These are phyloP conservation scores for Glyphotaelius pellucidus DNA, from an alignment of 2,888 invertebrate species.

Conservation along the genomic window DNA sequence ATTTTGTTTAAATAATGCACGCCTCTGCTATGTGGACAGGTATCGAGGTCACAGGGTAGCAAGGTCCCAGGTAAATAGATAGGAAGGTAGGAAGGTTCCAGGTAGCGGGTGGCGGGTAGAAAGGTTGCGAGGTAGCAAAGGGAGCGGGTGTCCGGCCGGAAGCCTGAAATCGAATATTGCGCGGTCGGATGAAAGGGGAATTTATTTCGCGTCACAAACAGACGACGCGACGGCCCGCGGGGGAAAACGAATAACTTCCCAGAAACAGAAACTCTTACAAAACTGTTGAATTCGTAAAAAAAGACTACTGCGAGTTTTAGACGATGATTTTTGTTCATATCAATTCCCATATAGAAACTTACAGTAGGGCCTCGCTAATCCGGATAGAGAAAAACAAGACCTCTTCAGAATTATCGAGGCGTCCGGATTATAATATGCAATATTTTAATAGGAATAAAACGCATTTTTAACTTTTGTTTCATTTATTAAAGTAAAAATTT, in stretches of 20 bases:
- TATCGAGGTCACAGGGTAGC: neutral
- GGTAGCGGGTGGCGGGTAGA: conserved; percentile 2
- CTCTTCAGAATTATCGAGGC: too few relatives aligned
- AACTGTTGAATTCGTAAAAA: too few relatives aligned
- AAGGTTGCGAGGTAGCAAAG: neutral
- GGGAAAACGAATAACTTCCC: neutral
- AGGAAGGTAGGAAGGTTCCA: neutral
- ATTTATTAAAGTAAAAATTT: too few relatives aligned
- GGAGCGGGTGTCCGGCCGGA: conserved; percentile 26
- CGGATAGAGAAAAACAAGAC: too few relatives aligned
- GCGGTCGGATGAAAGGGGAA: conserved; percentile 5
- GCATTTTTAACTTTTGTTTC: too few relatives aligned
- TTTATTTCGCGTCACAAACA: conserved; percentile 42
- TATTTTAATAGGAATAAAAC: too few relatives aligned
- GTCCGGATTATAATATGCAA: too few relatives aligned
- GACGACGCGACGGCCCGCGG: neutral
- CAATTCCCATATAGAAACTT: too few relatives aligned
- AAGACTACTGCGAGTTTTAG: too few relatives aligned
- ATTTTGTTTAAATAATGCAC: neutral
- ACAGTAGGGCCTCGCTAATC: too few relatives aligned
- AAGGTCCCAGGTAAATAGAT: neutral
- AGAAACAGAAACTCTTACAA: neutral
- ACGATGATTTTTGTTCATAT: too few relatives aligned
- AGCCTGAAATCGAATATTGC: conserved; percentile 33
- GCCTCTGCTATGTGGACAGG: neutral